These are phyloP conservation scores for Ormyrus nitidulus DNA, from an alignment of 2,888 invertebrate genomes.

Conservation along the genomic window DNA sequence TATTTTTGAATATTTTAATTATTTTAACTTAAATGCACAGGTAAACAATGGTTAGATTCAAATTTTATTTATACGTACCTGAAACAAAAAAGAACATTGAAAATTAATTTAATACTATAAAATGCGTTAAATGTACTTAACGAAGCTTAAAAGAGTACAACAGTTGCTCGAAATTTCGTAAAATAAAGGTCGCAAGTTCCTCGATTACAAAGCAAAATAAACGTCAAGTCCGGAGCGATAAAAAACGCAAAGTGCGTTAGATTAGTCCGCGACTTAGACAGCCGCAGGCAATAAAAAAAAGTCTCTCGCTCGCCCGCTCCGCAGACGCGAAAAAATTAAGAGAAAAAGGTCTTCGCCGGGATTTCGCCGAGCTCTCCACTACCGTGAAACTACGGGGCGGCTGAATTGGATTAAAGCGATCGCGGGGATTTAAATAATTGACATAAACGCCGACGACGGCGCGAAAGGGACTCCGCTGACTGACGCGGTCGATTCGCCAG, in stretches of 20 bases:
- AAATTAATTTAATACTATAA: not conserved
- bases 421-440: slow-evolving; percentile 56
- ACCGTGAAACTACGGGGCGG: not conserved
- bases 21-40: too few relatives aligned
- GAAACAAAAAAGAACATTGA: slow-evolving; percentile 16
- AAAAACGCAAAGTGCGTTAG: too few relatives aligned
- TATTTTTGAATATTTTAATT: too few relatives aligned
- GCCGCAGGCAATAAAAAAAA: too few relatives aligned
- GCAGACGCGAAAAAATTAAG: not conserved
- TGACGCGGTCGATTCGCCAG: slow-evolving; percentile 38
- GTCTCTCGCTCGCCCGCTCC: too few relatives aligned
- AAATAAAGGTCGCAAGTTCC: too few relatives aligned
- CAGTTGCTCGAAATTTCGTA: too few relatives aligned
- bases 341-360: not conserved
- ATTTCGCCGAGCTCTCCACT: not conserved
- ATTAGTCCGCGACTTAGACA: too few relatives aligned
- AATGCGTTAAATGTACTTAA: not conserved
- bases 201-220: too few relatives aligned
- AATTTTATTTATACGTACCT: slow-evolving; percentile 34
- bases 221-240: too few relatives aligned
- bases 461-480: not conserved
- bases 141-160: not conserved
- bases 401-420: slow-evolving; percentile 49
- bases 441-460: slow-evolving; percentile 45
- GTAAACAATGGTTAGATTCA: too few relatives aligned